These are phyloP conservation scores for Ardeotis arabs DNA, from an alignment of 2,113 vertebrate genomes.

Conservation along the genomic window DNA sequence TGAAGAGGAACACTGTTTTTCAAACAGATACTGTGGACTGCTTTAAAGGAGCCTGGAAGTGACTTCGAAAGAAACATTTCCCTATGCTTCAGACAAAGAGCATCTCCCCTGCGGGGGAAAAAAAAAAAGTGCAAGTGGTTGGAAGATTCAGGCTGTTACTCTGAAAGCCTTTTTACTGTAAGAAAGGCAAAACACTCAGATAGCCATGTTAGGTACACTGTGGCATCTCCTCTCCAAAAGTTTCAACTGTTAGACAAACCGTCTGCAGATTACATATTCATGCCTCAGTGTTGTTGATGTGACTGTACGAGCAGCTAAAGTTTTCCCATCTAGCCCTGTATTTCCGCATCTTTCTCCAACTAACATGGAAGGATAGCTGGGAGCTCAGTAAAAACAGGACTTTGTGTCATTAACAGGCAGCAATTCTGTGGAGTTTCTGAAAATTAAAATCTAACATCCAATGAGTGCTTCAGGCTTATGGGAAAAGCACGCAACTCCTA, in stretches of 20 bases:
- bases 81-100: background rate
- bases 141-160: background rate
- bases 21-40: background rate
- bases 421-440: background rate
- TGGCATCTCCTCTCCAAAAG: background rate
- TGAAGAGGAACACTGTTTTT: background rate
- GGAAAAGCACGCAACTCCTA: background rate
- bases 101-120: background rate
- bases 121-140: background rate
- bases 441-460: background rate
- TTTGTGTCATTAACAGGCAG: background rate
- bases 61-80: background rate
- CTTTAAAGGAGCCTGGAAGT: background rate
- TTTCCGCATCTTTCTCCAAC: background rate
- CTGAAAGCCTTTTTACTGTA: background rate
- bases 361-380: background rate
- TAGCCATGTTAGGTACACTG: background rate
- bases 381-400: background rate
- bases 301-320: background rate
- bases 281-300: background rate
- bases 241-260: background rate
- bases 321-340: background rate
- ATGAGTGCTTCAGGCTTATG: accelerated
- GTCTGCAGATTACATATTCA: accelerated
- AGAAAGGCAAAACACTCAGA: background rate